Conservation (phyloP, 2,113 vertebrate species). For the Peromyscus polionotus region DNA sequence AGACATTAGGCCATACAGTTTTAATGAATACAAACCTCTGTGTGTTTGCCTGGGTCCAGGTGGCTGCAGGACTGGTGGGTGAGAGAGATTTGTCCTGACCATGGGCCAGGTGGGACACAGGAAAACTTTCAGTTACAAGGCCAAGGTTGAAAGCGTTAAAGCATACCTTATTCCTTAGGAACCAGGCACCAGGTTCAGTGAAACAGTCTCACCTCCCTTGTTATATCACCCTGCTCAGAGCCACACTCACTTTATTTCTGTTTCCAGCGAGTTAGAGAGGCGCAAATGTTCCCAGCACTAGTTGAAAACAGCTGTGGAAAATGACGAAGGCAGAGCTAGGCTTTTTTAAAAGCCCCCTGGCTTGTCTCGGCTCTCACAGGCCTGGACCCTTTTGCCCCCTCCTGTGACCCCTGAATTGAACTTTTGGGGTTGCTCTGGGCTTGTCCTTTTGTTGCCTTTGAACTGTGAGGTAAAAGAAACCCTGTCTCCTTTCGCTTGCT, state of each 20-base stretch:
- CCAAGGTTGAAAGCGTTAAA: neutral
- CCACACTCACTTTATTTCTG: neutral
- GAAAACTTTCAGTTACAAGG: no score
- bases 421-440: no score
- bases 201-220: neutral
- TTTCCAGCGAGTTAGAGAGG: accelerated
- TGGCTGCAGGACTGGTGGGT: no score
- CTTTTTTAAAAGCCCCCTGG: neutral
- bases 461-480: neutral
- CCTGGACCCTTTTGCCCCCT: neutral
- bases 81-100: no score
- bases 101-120: no score
- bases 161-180: neutral
- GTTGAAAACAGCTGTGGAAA: neutral
- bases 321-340: no score
- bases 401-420: neutral
- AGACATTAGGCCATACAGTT: no score
- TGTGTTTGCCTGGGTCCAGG: no score
- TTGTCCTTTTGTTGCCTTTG: neutral
- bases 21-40: no score
- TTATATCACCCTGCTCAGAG: neutral
- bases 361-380: neutral
- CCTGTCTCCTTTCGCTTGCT: neutral
- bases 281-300: neutral
- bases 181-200: no score